These are phyloP conservation scores for Acanthurus leucopareius DNA, from an alignment of 2,797 vertebrate genomes.

Conservation along the genomic window DNA sequence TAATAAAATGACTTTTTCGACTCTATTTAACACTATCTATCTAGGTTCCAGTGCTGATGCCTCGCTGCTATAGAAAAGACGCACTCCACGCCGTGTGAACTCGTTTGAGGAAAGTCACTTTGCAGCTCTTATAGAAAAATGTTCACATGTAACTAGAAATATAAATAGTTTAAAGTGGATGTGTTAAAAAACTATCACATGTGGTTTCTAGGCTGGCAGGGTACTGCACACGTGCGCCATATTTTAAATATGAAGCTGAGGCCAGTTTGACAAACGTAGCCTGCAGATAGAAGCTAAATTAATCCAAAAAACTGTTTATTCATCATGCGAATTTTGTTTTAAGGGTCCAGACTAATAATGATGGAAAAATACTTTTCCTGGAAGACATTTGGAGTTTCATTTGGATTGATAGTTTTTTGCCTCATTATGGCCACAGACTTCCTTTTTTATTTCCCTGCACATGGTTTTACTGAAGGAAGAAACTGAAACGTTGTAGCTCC, in stretches of 20 bases:
- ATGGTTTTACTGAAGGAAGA: conserved; percentile 11
- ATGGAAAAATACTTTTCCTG: conserved; percentile 6
- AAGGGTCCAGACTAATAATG: conserved; percentile 6
- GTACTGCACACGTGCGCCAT: conserved; percentile 38
- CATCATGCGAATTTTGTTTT: conserved; percentile 26
- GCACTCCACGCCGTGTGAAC: conserved; percentile 61
- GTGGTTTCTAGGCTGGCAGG: conserved; percentile 7
- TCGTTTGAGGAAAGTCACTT: conserved; percentile 58
- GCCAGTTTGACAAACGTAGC: conserved; percentile 39
- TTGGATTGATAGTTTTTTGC: conserved; percentile 41
- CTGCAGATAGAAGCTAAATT: conserved; percentile 17
- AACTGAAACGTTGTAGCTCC: background rate
- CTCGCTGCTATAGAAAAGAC: conserved; percentile 66
- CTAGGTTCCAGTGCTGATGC: conserved; percentile 78
- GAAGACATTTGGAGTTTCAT: conserved; percentile 17
- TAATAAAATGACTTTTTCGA: conserved; percentile 92
- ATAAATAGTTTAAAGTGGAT: conserved; percentile 45
- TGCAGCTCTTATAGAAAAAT: conserved; percentile 65
- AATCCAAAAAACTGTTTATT: conserved; percentile 15
- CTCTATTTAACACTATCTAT: conserved; percentile 89
- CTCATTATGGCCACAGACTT: conserved; percentile 29
- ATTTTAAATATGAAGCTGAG: conserved; percentile 48
- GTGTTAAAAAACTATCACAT: conserved; percentile 49
- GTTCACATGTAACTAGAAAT: conserved; percentile 65
- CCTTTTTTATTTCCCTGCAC: conserved; percentile 33